These are phyloP conservation scores for Thripadectes ignobilis DNA, from an alignment of 2,797 vertebrate genomes.

Conservation along the genomic window DNA sequence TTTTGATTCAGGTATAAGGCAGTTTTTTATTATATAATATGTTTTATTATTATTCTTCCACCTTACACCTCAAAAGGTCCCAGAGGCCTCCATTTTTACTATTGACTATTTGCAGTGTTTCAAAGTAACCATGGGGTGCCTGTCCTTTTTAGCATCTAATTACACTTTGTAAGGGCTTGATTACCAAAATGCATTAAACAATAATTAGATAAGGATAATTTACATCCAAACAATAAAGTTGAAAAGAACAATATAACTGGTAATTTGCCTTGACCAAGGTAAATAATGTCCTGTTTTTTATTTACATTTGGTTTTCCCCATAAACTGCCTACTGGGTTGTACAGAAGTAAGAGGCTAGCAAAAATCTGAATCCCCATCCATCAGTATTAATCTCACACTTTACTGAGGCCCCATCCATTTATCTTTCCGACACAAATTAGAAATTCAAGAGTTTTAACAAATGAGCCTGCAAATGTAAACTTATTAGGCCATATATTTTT, in stretches of 20 bases:
- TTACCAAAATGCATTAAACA: slow-evolving; percentile 76
- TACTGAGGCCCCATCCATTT: slow-evolving; percentile 85
- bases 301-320: slow-evolving; percentile 81
- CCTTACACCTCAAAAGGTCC: background rate
- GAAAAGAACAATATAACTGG: slow-evolving; percentile 78
- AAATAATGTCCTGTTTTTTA: slow-evolving; percentile 81
- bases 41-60: background rate
- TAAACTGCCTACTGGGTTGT: slow-evolving; percentile 81
- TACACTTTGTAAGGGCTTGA: slow-evolving; percentile 69
- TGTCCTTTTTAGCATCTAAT: slow-evolving; percentile 72
- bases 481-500: slow-evolving; percentile 92
- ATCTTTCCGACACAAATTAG: slow-evolving; percentile 98
- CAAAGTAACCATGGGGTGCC: slow-evolving; percentile 25
- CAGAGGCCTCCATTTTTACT: background rate
- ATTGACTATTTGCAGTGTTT: slow-evolving; percentile 21
- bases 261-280: slow-evolving; percentile 82
- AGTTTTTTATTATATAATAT: background rate
- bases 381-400: slow-evolving; percentile 85
- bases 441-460: slow-evolving; percentile 93
- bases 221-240: slow-evolving; percentile 72
- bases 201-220: slow-evolving; percentile 80
- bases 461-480: slow-evolving; percentile 91
- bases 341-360: slow-evolving; percentile 81
- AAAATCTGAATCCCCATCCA: slow-evolving; percentile 82
- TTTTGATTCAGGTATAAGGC: slow-evolving; percentile 1